Base-by-base conservation (phyloP, 2,797 vertebrate genomes). In the Ambastaia sidthimunki region DNA sequence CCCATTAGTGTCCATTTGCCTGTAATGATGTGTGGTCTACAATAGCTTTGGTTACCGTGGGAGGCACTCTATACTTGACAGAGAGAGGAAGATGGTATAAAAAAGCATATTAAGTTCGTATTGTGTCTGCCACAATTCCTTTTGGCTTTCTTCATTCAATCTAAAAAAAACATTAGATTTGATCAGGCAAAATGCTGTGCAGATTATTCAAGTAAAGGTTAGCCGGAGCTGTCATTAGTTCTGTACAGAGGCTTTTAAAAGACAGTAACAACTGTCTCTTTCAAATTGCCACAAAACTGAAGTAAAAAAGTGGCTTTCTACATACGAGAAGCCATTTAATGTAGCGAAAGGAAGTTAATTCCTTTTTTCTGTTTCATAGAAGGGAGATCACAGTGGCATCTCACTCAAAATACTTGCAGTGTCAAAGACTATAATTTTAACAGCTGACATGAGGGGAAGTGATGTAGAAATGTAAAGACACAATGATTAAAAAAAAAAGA, bases 1-100 rank as follows among this genome's bases (percentile, higher is more conserved):
- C 93, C 94, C 94, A 95, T 96, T 94, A 94, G 93, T 95, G 92
- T 92, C 94, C 93, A 95, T 95, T 95, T 94, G 89, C 88, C 91
- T 87, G 91, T 95, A 95, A 95, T 95, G 93, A 94, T 16, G 16
- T 93, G 93, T 89, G 78, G 89, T 93, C 92, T 92, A 93, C 91
- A 93, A 87, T 91, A 91, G 92, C 92, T 92, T 71, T 79, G 72
- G 55, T 81, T 71, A 76, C 71, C 52, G 66, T 18, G 18, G 68
- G 75, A 92, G 92, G 89, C 94, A 92, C 93, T 92, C 93, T 92
- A 90, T 90, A 94, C 91, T 87, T 83, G 81, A 80, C 44, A 78
- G 62, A 54, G 21, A 34, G 37, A 63, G 71, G 28, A 55, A 67
- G 25, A 74, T 47, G 60, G 74, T 28, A 68, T 75, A 71, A 85